A percentile compares a stretch with the other conserved stretches of the same genome.
These are phyloP conservation scores for Myopa tessellatipennis DNA, from an alignment of 2,888 invertebrate genomes.

Conservation along the genomic window DNA sequence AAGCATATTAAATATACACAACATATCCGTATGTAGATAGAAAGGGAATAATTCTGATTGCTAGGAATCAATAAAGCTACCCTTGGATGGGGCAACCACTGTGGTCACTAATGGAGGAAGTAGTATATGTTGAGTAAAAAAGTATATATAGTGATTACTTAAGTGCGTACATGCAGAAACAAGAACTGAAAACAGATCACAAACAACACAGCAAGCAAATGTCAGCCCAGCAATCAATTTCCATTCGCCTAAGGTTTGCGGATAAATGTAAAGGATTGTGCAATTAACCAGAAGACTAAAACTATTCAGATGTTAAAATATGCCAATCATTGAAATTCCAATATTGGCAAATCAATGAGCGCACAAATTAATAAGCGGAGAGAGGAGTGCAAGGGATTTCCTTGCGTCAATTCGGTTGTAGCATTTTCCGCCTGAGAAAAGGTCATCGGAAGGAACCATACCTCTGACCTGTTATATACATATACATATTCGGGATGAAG, in stretches of 20 bases:
- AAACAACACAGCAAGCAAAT: not conserved
- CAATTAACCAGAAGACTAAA: constrained; percentile 22
- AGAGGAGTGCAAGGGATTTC: no score
- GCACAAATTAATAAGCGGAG: not conserved
- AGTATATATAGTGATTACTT: no score
- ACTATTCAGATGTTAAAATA: constrained; percentile 20
- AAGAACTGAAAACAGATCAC: not conserved
- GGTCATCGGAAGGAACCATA: not conserved
- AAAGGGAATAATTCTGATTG: no score
- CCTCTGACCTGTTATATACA: not conserved
- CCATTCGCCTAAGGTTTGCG: constrained; percentile 9
- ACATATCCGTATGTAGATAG: no score
- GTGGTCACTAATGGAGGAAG: no score
- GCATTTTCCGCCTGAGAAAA: not conserved
- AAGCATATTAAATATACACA: no score
- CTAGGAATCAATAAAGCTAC: no score
- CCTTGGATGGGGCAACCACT: no score
- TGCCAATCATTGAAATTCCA: not conserved
- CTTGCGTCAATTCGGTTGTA: not conserved
- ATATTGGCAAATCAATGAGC: constrained; percentile 8
- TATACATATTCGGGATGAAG: not conserved
- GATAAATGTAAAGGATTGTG: constrained; percentile 26
- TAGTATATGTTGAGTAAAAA: no score
- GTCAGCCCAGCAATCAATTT: constrained; percentile 19
- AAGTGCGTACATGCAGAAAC: no score